Evolutionary conservation across 2,113 vertebrate species (phyloP), one percentile per base, ranked within the genome.

Genomic region (Apteryx mantelli): DNA sequence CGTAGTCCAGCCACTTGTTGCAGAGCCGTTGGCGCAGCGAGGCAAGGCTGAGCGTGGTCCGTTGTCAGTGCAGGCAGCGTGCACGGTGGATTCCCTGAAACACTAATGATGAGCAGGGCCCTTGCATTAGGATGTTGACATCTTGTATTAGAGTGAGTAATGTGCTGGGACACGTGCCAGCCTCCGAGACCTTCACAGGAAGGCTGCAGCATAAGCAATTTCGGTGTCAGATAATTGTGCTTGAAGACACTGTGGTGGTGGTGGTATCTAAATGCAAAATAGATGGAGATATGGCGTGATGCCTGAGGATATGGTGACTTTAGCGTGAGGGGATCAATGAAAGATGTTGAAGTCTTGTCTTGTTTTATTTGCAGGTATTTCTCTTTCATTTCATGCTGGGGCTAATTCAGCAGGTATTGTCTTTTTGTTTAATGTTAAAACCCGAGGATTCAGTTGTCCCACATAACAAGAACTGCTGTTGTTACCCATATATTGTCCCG

Each of bases 371-470:
- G 87, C 28, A 92, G 86, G 64, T 95, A 75, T 76, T 98, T 75
- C 91, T 98, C 32, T 96, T 96, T 91, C 93, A 98, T 95, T 94
- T 97, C 48, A 80, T 94, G 79, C 93, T 97, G 69, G 94, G 95
- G 86, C 82, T 97, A n/a, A 95, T 97, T 74, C 87, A 97, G 93
- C 97, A 97, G 97, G 92, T 98, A 71, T 71, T 60, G n/a, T 0
- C 0, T 6, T 88, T 76, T 73, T 86, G 18, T 91, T 87, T 60
- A 77, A 69, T 82, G 77, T 50, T 42, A 42, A 34, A 16, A 18
- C 53, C 42, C 46, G 21, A 68, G 66, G 63, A 81, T 82, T 60
- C 64, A 5, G 65, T 78, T 95, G 69, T 86, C 78, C 69, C 58
- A 26, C 61, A 16, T 11, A 93, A 69, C 5, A 82, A 70, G 86